A percentile compares a stretch with the other conserved stretches of the same genome.
Evolutionary conservation across 2,797 vertebrate genomes (phyloP).

Genomic region (Rhincodon typus): DNA sequence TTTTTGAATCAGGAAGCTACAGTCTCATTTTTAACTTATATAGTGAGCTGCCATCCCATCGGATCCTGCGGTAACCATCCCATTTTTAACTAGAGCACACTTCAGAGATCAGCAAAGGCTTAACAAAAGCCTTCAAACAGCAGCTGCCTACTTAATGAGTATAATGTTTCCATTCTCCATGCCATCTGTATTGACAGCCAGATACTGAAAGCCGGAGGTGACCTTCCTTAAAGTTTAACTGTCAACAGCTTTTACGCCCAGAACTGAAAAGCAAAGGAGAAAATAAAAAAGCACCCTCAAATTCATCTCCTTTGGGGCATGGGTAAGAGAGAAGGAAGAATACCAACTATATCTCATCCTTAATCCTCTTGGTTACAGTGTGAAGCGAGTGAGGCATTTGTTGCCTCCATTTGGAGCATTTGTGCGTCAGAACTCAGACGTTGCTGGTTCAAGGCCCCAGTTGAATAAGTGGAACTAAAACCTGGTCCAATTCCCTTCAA

Average conservation of each 20-base stretch:
- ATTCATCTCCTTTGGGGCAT: neutral
- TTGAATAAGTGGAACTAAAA: neutral
- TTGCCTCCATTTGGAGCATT: neutral
- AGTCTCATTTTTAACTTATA: neutral
- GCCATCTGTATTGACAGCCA: neutral
- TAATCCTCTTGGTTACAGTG: neutral
- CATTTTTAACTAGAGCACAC: neutral
- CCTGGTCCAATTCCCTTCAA: neutral
- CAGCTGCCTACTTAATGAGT: neutral
- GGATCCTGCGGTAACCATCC: neutral
- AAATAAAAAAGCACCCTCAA: neutral
- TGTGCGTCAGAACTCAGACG: neutral
- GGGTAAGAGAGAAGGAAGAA: neutral
- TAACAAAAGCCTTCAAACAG: neutral
- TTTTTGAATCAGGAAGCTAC: neutral
- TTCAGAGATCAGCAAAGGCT: neutral
- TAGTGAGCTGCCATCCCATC: neutral
- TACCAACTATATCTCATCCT: neutral
- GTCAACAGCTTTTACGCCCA: neutral
- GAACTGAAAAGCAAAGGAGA: neutral
- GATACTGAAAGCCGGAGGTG: neutral
- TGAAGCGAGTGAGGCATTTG: neutral
- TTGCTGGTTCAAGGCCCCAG: neutral
- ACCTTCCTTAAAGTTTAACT: neutral
- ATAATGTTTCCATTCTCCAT: constrained; percentile 1